Base-by-base conservation (phyloP, 2,113 vertebrate species). In the Fulmarus glacialis region DNA sequence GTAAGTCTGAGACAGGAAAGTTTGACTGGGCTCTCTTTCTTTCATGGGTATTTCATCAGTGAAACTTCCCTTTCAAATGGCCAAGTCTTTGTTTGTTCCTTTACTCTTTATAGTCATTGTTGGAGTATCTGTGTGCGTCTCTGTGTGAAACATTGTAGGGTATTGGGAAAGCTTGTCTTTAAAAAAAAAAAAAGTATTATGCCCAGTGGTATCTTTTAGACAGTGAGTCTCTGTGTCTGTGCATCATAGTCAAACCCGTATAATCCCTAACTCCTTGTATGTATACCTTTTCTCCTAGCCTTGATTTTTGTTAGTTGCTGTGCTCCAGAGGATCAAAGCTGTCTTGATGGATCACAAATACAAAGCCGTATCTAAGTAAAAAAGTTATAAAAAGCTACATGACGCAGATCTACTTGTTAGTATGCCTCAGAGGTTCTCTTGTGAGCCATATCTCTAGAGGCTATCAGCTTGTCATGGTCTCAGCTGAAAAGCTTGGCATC, bases 401-500 rank as follows among this genome's bases (percentile, higher is more conserved):
- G 52, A 68, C 45, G 18, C 63, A 86, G 16, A 43, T 80, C 63
- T 90, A 32, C 34, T 77, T 3, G 5, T 95, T 87, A 89, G 45
- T 66, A 87, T 95, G 86, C 86, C 16, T 72, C 3, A 2, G 43
- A 83, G 53, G 55, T 92, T 81, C 32, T 89, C 22, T 67, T 73
- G 30, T 74, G 86, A 90, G 48, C 47, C 36, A 4, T 34, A 64
- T 36, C 85, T 75, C 45, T 36, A 64, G 75, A 73, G 89, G 24
- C 68, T 92, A 38, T 60, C 50, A 4, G 38, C 45, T 94, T 96
- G 86, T 83, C 71, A 73, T 43, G 27, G 67, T 89, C 66, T 93
- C 67, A 70, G 40, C 53, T 85, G 90, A 93, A 96, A 97, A 95
- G 26, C 62, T 72, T n/a, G 78, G 78, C 70, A 82, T 97, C 78